phyloP scores from a whole-genome alignment of 2,797 vertebrate genomes.

The Dicrostonyx torquatus region DNA sequence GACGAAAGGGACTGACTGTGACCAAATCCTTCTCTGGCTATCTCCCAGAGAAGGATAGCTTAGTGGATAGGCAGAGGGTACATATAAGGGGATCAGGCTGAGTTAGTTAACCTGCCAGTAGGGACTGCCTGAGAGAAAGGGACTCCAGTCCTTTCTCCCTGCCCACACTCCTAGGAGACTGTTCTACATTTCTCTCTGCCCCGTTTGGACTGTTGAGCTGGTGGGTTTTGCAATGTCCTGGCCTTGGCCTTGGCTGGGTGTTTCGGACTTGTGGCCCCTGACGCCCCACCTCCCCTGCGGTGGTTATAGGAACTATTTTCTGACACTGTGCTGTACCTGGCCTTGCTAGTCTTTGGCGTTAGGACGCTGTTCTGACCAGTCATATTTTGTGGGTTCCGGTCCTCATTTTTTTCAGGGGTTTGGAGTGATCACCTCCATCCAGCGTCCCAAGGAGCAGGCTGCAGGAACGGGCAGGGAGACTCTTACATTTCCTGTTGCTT shows the following conservation, averaged over 20 bases:
- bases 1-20: neutral
- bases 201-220: neutral
- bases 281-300: neutral
- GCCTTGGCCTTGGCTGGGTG: neutral
- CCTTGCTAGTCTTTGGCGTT: neutral
- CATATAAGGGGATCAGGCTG: no score
- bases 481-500: neutral
- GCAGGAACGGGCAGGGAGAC: neutral
- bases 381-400: neutral
- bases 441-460: neutral
- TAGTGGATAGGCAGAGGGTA: neutral
- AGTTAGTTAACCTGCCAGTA: neutral
- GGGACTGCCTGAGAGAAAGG: neutral
- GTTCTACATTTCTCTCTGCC: neutral
- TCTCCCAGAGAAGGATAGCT: neutral
- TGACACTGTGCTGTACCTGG: neutral
- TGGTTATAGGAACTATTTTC: neutral
- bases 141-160: neutral
- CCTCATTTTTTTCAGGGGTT: neutral
- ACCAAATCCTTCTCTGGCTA: neutral
- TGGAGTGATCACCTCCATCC: rapidly evolving
- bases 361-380: rapidly evolving
- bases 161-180: neutral
- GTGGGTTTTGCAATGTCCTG: conserved; percentile 34
- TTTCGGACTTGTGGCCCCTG: neutral